Base-by-base conservation (phyloP, 2,888 invertebrate genomes). In the Drosophila testacea region DNA sequence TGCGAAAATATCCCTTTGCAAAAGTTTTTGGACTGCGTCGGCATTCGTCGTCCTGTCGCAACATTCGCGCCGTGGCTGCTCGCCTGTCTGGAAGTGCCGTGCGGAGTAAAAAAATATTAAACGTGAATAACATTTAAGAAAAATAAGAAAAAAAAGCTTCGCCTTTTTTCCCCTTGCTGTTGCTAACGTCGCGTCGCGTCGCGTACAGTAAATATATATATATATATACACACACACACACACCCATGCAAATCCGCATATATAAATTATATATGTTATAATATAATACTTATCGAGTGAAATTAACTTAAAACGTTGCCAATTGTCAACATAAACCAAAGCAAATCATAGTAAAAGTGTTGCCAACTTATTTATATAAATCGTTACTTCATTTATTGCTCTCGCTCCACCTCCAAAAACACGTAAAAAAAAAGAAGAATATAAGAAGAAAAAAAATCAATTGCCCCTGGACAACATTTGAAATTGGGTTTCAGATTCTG, bases 61-160 rank as follows among this genome's bases (percentile, higher is more conserved):
- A 72, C 78, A 84, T 72, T 84, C 83, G 83, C 83, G 86, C 86
- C 73, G 81, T 86, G 84, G 84, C 83, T 66, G 81, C 73, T 84
- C 77, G 86, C 86, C 83, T 81, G 86, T 83, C 66, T 81, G 83
- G 84, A 86, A 86, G 86, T 84, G 81, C 79, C 84, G 86, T 83
- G 79, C 86, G 83, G 86, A 86, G 22, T 22, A 22, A 22, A 22
- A 22, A 57, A 41, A 66, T 51, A 62, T 50, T 55, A 44, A 69
- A 54, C 41, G 47, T 59, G 41, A 67, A 60, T 48, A 44, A 47
- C 22, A 63, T 22, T 42, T 47, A 60, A 32, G 16, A 52, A 44
- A 62, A 48, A 46, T 22, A 22, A 22, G 22, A 32, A 13, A 56
- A 65, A 66, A 50, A 55, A 69, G 67, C 70, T 77, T 52, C 69